Evolutionary conservation across 1,140 invertebrate genomes (phyloP).

Genomic region (Brachionus angularis): DNA sequence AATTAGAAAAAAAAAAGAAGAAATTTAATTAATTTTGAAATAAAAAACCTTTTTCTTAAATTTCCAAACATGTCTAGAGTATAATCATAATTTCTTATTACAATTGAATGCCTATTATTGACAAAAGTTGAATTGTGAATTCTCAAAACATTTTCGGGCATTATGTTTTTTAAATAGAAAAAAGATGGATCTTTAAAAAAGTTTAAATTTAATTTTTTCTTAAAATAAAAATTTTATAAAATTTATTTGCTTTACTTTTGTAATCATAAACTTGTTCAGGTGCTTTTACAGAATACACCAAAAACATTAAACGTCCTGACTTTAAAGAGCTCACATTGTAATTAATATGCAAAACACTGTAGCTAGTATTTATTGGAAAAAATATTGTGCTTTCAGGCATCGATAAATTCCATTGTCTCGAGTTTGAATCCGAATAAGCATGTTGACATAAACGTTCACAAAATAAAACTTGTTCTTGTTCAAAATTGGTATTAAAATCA

Average conservation of each 20-base stretch:
- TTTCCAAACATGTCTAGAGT: slow-evolving; percentile 8
- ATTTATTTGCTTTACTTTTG: neutral
- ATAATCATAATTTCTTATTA: slow-evolving; percentile 24
- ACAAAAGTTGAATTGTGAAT: slow-evolving; percentile 39
- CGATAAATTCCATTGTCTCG: slow-evolving; percentile 37
- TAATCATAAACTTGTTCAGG: slow-evolving; percentile 37
- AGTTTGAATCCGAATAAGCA: neutral
- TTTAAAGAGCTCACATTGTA: slow-evolving; percentile 9
- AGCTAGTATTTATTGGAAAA: slow-evolving; percentile 41
- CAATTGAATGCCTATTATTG: slow-evolving; percentile 25
- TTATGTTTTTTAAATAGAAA: slow-evolving; percentile 3
- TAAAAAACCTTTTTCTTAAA: slow-evolving; percentile 14
- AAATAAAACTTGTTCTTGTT: slow-evolving; percentile 30
- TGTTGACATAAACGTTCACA: slow-evolving; percentile 40
- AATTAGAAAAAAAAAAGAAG: neutral
- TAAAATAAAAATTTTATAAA: neutral
- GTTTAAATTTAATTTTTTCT: neutral
- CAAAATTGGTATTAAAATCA: slow-evolving; percentile 40
- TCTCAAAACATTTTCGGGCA: slow-evolving; percentile 30
- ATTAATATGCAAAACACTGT: slow-evolving; percentile 10
- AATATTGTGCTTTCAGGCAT: neutral
- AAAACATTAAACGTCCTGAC: slow-evolving; percentile 25
- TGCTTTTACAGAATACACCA: slow-evolving; percentile 36
- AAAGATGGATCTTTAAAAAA: slow-evolving; percentile 21
- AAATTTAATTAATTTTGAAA: neutral